Percentiles rank a stretch among this genome's conserved stretches.
phyloP scores from a whole-genome alignment of 2,797 vertebrate species.

The Semaprochilodus insignis region DNA sequence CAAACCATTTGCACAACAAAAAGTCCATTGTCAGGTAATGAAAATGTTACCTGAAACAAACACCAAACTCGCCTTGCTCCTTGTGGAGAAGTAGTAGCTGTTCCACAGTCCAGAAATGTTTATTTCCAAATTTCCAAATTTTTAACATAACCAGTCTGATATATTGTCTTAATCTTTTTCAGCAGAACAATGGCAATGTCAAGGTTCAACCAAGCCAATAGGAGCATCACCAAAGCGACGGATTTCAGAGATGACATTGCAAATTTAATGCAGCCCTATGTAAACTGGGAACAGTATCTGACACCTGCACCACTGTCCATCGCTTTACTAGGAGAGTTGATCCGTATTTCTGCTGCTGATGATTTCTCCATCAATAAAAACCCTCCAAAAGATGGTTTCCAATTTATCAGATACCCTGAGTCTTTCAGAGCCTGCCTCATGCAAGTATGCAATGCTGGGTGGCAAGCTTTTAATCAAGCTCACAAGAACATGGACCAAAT shows the following conservation, averaged over 20 bases:
- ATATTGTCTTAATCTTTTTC: not conserved
- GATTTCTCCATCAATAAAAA: constrained; percentile 19
- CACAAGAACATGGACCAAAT: constrained; percentile 60
- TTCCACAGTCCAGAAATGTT: too few relatives aligned
- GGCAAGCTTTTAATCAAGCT: constrained; percentile 56
- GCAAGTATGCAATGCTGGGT: constrained; percentile 53
- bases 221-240: not conserved
- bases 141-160: not conserved
- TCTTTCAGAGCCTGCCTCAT: constrained; percentile 57
- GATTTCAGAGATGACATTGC: not conserved
- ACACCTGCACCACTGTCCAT: constrained; percentile 25
- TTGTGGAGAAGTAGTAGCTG: too few relatives aligned
- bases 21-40: too few relatives aligned
- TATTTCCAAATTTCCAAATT: too few relatives aligned
- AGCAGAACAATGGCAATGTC: not conserved
- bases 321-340: constrained; percentile 33
- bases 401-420: constrained; percentile 52
- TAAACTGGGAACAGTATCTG: constrained; percentile 47
- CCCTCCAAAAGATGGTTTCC: not conserved
- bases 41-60: too few relatives aligned
- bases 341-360: constrained; percentile 27
- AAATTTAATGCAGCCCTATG: not conserved
- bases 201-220: not conserved
- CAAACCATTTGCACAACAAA: too few relatives aligned
- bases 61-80: too few relatives aligned